A percentile compares a stretch with the other conserved stretches of the same genome.
Conservation (phyloP, 2,888 invertebrate genomes). For the Erpobdella octoculata region DNA sequence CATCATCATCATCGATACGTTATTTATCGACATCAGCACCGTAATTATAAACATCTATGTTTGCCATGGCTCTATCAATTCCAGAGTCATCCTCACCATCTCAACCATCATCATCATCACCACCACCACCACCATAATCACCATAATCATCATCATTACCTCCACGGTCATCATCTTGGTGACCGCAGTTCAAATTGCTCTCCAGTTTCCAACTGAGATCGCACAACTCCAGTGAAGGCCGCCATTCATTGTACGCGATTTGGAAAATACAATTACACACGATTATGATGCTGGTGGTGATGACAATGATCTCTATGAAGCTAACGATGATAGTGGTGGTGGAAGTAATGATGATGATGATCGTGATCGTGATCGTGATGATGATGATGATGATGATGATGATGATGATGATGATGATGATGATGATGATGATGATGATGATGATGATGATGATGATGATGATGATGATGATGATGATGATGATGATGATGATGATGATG, state of each 20-base stretch:
- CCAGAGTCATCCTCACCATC: no score
- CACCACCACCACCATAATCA: no score
- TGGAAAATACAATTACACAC: background rate
- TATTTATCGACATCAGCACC: background rate
- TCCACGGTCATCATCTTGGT: no score
- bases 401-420: conserved; percentile 23
- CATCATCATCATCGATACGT: no score
- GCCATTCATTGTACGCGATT: background rate
- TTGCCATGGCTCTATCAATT: no score
- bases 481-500: background rate
- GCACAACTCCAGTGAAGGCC: no score
- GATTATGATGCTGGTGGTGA: conserved; percentile 9
- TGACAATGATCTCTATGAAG: background rate
- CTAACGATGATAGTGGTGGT: conserved; percentile 15
- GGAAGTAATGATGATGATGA: conserved; percentile 17
- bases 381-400: conserved; percentile 20
- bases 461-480: background rate
- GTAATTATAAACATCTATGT: no score
- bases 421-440: conserved; percentile 12
- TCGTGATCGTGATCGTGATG: conserved; percentile 1
- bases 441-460: conserved; percentile 6
- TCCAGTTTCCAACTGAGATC: no score
- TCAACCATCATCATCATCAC: no score
- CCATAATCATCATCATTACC: no score
- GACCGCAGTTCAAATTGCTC: no score